Percentiles rank a stretch among this genome's conserved stretches.
phyloP scores from a whole-genome alignment of 2,113 vertebrate genomes.

The Zosterops pallidus region DNA sequence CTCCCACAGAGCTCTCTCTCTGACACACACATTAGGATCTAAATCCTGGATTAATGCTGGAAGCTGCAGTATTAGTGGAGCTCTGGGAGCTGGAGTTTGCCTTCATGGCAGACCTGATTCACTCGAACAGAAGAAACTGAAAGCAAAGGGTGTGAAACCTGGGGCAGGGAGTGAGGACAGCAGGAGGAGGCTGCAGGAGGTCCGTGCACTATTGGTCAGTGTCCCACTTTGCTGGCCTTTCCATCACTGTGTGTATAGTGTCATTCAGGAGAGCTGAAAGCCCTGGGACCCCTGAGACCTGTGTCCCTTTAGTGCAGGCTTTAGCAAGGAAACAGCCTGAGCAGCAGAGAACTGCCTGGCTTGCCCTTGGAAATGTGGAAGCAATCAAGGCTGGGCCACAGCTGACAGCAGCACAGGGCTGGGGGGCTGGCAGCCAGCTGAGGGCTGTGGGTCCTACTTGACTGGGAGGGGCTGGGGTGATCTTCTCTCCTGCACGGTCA shows the following conservation, averaged over 20 bases:
- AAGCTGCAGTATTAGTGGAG: conserved; percentile 42
- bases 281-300: not conserved
- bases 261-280: not conserved
- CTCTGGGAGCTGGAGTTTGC: not conserved
- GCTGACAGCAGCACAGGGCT: not conserved
- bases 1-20: conserved; percentile 27
- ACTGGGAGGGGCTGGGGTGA: not conserved
- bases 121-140: not conserved
- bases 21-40: not conserved
- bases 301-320: not conserved
- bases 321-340: not conserved
- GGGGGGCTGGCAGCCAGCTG: not conserved
- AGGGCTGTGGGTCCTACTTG: not conserved
- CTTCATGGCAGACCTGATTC: not conserved
- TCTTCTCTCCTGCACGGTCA: not conserved
- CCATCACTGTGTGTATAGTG: not conserved
- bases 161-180: not conserved
- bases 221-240: not conserved
- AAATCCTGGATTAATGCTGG: conserved; percentile 67
- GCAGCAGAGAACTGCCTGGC: not conserved
- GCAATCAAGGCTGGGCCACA: not conserved
- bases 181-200: not conserved
- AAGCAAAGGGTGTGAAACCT: not conserved
- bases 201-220: not conserved
- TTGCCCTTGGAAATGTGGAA: not conserved